Evolutionary conservation across 2,113 vertebrate genomes (phyloP), one percentile per base, ranked within the genome.

Genomic region (Periophthalmodon schlosseri): DNA sequence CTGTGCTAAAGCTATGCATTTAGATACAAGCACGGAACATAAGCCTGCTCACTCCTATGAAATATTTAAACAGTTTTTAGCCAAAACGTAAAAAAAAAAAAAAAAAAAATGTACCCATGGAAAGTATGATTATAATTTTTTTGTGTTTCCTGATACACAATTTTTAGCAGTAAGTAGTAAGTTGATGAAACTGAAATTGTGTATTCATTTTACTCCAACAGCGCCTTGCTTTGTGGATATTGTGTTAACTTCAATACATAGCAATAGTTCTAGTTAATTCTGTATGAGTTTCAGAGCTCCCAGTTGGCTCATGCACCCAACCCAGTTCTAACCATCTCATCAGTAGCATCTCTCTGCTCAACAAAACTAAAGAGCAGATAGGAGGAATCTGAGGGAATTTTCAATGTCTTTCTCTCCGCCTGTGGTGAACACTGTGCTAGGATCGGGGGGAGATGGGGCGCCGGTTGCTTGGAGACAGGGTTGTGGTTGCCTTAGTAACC

Each of bases 401-500:
- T 93, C 93, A 86, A 92, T 93, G 84, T 91, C 84, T 89, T 28
- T 63, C 60, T 56, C 75, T 90, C 87, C 34, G 94, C 95, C 94
- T 96, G 93, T 95, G 94, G 96, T 96, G 95, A 96, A 94, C 94
- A 94, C 94, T 94, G 60, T 63, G 91, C 93, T 91, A 87, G 94
- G 94, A 94, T 95, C 95, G 88, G 86, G 92, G 86, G 92, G 91
- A 90, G 92, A 92, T 92, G 52, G 92, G 93, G 92, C 91, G 86
- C 78, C 28, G 89, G 95, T 98, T 96, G 95, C 96, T 95, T 96
- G 94, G 96, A 95, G 94, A 97, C 97, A 91, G 94, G 60, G 95
- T 96, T 95, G 94, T 95, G 96, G 97, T 99, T 99, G 96, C 96
- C 95, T 97, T 98, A 96, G 97, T 94, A 95, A 97, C 95, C 96